A percentile compares a stretch with the other conserved stretches of the same genome.
Evolutionary conservation across 1,140 invertebrate genomes (phyloP).

Genomic region (Ladona fulva): DNA sequence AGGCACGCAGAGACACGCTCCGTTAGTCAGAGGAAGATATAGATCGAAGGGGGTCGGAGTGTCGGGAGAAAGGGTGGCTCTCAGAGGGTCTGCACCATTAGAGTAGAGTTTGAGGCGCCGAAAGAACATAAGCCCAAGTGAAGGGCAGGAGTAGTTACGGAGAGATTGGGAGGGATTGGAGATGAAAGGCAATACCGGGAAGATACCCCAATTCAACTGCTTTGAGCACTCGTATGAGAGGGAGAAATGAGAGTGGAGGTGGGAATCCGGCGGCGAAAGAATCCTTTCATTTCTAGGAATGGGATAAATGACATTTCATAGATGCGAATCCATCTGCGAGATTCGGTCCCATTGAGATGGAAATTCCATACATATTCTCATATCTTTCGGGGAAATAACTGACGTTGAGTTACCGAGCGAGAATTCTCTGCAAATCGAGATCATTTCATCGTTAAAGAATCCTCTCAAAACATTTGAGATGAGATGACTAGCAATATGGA

Average conservation of each 20-base stretch:
- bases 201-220: neutral
- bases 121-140: neutral
- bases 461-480: no score
- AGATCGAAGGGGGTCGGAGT: neutral
- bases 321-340: no score
- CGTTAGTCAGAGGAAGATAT: neutral
- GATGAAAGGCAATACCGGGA: neutral
- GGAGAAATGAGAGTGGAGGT: neutral
- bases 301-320: no score
- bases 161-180: neutral
- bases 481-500: no score
- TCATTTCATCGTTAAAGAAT: no score
- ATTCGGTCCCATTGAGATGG: no score
- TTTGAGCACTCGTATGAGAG: neutral
- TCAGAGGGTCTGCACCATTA: neutral
- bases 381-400: no score
- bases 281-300: neutral
- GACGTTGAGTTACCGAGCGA: no score
- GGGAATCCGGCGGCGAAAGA: neutral
- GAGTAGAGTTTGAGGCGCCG: neutral
- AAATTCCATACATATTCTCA: no score
- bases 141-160: neutral
- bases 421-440: no score
- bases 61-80: neutral
- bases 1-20: neutral